Evolutionary conservation across 2,888 invertebrate species (phyloP).

Genomic region (Antheraea assamensis): DNA sequence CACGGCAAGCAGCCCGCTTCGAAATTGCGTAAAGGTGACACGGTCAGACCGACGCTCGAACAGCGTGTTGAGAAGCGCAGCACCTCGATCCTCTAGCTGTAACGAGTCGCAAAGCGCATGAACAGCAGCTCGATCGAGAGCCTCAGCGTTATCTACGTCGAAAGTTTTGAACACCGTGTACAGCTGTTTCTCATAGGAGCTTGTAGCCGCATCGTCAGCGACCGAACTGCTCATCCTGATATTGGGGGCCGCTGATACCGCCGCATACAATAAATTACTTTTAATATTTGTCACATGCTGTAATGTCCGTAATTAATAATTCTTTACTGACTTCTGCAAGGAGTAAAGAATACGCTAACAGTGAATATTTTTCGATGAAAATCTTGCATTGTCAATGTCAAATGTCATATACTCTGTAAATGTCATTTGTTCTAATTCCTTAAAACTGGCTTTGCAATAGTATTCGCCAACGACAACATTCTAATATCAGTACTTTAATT

Average conservation of each 20-base stretch:
- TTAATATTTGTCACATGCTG: conserved; percentile 1
- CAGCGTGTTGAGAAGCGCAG: conserved; percentile 83
- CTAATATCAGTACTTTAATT: too few relatives aligned
- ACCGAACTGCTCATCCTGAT: conserved; percentile 24
- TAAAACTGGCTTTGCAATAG: not conserved
- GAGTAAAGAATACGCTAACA: not conserved
- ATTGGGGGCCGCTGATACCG: not conserved
- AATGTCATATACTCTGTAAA: not conserved
- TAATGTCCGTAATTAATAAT: not conserved
- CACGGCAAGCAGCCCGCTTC: conserved; percentile 87
- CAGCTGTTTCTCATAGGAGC: conserved; percentile 92
- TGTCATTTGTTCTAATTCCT: not conserved
- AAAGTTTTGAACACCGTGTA: conserved; percentile 91
- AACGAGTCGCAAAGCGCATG: conserved; percentile 88
- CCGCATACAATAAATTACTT: not conserved
- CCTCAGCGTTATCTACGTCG: conserved; percentile 86
- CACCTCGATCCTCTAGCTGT: conserved; percentile 88
- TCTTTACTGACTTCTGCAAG: not conserved
- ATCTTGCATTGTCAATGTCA: conserved; percentile 6
- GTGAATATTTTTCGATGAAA: not conserved
- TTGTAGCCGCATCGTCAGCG: conserved; percentile 76
- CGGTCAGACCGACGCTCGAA: conserved; percentile 76
- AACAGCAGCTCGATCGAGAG: conserved; percentile 85
- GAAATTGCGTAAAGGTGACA: conserved; percentile 87
- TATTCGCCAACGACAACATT: not conserved